A percentile compares a stretch with the other conserved stretches of the same genome.
phyloP scores from a whole-genome alignment of 2,797 vertebrate species.

The Phoeniculus purpureus region DNA sequence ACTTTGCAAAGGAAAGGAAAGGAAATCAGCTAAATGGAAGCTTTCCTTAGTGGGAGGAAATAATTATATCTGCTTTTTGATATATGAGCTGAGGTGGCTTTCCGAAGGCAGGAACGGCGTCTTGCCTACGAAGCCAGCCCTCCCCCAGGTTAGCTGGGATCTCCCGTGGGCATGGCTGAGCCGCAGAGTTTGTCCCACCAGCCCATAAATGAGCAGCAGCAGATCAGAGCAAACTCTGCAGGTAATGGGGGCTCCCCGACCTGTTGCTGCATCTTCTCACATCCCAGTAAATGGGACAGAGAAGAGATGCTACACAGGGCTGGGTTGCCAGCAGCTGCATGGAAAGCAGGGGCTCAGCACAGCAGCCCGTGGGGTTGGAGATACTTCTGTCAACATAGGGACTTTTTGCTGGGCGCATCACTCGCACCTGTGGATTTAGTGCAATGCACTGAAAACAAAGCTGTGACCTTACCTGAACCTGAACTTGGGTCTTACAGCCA shows the following conservation, averaged over 20 bases:
- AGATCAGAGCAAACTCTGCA: not conserved
- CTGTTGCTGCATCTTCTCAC: not conserved
- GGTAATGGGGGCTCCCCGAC: not conserved
- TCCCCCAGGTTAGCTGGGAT: not conserved
- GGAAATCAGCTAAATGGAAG: constrained; percentile 70
- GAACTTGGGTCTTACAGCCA: not conserved
- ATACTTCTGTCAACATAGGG: not conserved
- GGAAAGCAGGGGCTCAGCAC: not conserved
- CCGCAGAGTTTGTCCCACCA: not conserved
- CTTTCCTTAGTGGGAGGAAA: constrained; percentile 76
- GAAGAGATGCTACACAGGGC: fast-evolving
- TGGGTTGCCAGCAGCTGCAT: fast-evolving
- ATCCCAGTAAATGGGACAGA: not conserved
- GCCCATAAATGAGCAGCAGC: not conserved
- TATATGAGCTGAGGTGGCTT: constrained; percentile 61
- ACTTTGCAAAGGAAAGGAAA: constrained; percentile 23
- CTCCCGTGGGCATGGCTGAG: not conserved
- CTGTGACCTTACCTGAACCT: not conserved
- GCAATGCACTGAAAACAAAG: not conserved
- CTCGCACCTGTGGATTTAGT: not conserved
- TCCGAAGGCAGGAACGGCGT: constrained; percentile 13
- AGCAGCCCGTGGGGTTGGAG: not conserved
- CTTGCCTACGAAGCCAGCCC: not conserved
- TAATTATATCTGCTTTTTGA: constrained; percentile 67
- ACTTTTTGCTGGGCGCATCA: not conserved